Evolutionary conservation across 2,113 vertebrate genomes (phyloP), one percentile per base, ranked within the genome.

Genomic region (Salvelinus namaycush): DNA sequence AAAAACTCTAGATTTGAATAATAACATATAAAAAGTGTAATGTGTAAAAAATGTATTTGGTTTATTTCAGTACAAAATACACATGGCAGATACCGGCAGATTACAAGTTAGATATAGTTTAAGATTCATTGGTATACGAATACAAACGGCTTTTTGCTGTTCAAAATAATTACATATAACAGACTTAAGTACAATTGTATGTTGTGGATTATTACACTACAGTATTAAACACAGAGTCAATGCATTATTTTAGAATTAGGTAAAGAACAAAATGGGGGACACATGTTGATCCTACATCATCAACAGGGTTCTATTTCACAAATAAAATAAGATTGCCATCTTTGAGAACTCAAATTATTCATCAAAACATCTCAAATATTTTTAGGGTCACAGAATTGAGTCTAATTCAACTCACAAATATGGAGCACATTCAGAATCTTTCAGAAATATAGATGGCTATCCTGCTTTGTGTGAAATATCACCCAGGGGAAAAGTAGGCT

Each of bases 11-110:
- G 39, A 44, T 44, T 9, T 44, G 11, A 11, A 9, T 11, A 44
- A 44, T 44, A 44, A 44, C 9, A 2, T 44, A 44, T 11, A 11
- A 11, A 44, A 44, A 44, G 39, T 44, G 39, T 44, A 44, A 44
- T 3, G 39, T 44, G 39, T 51, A 51, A 13, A 76, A 34, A 70
- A 64, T 26, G 24, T 27, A 22, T 65, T 65, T 65, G 62, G 62
- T 27, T 65, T 65, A 65, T 65, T 27, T 24, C 62, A 65, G 26
- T 65, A 65, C 11, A 65, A 65, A 65, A 65, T 27, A 65, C 62
- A 65, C 13, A 11, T 44, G 39, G 9, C 39, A 44, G 8, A 11
- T 65, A 65, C 62, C 26, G 62, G 62, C 26, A 13, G 62, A 65
- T 26, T 65, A 65, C 62, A 65, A 65, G 24, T 13, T 65, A 65